These are phyloP conservation scores for Mallotus villosus DNA, from an alignment of 2,797 vertebrate genomes.

Conservation along the genomic window DNA sequence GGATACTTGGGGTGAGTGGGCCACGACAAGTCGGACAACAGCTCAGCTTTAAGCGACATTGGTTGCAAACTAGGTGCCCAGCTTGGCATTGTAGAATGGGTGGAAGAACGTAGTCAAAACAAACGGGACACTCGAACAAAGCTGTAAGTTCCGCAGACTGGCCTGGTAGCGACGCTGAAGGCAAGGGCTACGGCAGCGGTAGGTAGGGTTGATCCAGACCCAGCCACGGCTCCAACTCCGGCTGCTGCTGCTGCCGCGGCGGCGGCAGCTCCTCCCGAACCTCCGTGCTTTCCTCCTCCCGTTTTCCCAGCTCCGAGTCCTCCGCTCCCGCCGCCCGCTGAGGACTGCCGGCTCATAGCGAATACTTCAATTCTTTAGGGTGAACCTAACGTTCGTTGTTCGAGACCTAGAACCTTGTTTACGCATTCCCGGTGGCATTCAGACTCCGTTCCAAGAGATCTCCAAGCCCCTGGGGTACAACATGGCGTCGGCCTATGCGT, in stretches of 20 bases:
- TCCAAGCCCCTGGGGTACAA: constrained; percentile 62
- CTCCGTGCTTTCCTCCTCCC: constrained; percentile 71
- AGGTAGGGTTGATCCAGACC: constrained; percentile 45
- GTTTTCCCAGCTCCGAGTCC: constrained; percentile 71
- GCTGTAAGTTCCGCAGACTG: constrained; percentile 74
- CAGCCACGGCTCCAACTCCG: constrained; percentile 60
- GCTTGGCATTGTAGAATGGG: constrained; percentile 80
- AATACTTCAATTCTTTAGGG: constrained; percentile 38
- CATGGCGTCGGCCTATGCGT: constrained; percentile 71
- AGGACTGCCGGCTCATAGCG: constrained; percentile 77
- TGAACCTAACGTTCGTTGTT: constrained; percentile 25
- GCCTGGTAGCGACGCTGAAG: constrained; percentile 44
- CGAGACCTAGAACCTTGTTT: constrained; percentile 33
- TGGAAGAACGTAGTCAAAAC: constrained; percentile 79
- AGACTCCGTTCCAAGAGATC: constrained; percentile 47
- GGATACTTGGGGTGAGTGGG: constrained; percentile 75
- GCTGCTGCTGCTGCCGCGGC: constrained; percentile 37
- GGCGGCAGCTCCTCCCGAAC: constrained; percentile 48
- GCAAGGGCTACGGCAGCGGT: constrained; percentile 56
- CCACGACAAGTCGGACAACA: constrained; percentile 79
- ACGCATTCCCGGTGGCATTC: constrained; percentile 39
- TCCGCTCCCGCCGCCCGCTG: constrained; percentile 67
- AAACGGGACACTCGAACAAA: constrained; percentile 78
- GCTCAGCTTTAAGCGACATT: constrained; percentile 78
- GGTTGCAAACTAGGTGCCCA: constrained; percentile 78